phyloP scores from a whole-genome alignment of 2,113 vertebrate species.

The human (Homo sapiens) region DNA sequence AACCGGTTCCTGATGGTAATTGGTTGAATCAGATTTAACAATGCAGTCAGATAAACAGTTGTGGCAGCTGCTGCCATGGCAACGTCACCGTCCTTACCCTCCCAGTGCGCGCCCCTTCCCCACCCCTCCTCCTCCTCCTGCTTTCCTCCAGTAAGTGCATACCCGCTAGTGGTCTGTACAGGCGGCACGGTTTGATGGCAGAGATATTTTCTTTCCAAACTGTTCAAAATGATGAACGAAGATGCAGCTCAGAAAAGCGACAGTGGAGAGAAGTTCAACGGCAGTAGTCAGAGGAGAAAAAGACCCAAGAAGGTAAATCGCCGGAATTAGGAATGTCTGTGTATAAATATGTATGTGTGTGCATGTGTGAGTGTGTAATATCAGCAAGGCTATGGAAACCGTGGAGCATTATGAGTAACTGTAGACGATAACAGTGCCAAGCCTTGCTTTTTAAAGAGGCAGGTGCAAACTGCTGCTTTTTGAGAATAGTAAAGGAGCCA shows the following conservation, averaged over 20 bases:
- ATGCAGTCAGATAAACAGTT: conserved; percentile 91
- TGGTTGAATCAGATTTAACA: conserved; percentile 85
- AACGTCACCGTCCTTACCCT: conserved; percentile 88
- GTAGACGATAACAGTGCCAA: background rate
- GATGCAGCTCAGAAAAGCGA: conserved; percentile 92
- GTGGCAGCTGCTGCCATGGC: conserved; percentile 93
- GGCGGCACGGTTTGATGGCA: conserved; percentile 78
- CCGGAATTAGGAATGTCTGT: background rate
- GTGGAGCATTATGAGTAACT: background rate
- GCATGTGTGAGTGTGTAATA: background rate
- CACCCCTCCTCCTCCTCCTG: conserved; percentile 67
- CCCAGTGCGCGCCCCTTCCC: conserved; percentile 73
- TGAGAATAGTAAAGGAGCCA: background rate
- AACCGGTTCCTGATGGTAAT: conserved; percentile 72
- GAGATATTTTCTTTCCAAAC: conserved; percentile 54
- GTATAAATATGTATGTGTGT: background rate
- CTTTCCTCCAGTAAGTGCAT: conserved; percentile 70
- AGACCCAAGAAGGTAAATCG: conserved; percentile 94
- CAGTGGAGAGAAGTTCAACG: conserved; percentile 91
- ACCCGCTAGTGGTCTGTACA: conserved; percentile 73
- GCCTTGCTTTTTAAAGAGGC: background rate
- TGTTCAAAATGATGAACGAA: conserved; percentile 83
- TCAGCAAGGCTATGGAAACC: background rate
- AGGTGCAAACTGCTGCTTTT: conserved; percentile 22
- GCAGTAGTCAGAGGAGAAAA: conserved; percentile 89